Evolutionary conservation across 1,140 invertebrate genomes (phyloP).

Genomic region (Pseudoatta argentina): DNA sequence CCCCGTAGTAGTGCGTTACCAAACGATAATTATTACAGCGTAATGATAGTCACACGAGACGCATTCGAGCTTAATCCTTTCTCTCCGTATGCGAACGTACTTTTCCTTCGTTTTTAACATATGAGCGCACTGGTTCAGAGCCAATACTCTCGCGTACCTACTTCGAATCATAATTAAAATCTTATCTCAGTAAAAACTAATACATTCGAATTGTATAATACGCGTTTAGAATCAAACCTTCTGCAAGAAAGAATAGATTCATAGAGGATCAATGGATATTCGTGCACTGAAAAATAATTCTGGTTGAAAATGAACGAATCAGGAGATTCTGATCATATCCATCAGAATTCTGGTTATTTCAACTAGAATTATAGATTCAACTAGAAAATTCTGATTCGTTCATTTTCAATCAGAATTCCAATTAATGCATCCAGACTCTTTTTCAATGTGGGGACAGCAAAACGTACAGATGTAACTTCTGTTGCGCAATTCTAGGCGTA

Average conservation of each 20-base stretch:
- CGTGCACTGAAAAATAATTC: too few species aligned
- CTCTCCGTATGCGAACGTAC: constrained; percentile 17
- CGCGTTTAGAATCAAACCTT: neutral
- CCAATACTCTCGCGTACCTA: neutral
- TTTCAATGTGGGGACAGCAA: too few species aligned
- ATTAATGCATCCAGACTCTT: too few species aligned
- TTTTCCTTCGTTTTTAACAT: constrained; percentile 40
- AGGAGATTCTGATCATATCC: too few species aligned
- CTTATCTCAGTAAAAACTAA: neutral
- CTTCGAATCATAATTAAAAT: constrained; percentile 4
- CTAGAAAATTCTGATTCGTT: too few species aligned
- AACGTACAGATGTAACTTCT: neutral
- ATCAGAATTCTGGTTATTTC: too few species aligned
- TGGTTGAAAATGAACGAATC: too few species aligned
- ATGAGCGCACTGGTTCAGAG: neutral
- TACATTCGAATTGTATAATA: neutral
- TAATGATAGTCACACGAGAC: constrained; percentile 35
- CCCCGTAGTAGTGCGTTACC: constrained; percentile 30
- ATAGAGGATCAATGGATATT: too few species aligned
- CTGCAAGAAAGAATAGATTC: neutral
- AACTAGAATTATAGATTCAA: too few species aligned
- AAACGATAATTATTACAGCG: constrained; percentile 57
- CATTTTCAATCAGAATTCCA: too few species aligned
- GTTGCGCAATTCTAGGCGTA: neutral
- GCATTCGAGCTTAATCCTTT: constrained; percentile 35